phyloP scores from a whole-genome alignment of 2,113 vertebrate genomes.

The Egretta garzetta region DNA sequence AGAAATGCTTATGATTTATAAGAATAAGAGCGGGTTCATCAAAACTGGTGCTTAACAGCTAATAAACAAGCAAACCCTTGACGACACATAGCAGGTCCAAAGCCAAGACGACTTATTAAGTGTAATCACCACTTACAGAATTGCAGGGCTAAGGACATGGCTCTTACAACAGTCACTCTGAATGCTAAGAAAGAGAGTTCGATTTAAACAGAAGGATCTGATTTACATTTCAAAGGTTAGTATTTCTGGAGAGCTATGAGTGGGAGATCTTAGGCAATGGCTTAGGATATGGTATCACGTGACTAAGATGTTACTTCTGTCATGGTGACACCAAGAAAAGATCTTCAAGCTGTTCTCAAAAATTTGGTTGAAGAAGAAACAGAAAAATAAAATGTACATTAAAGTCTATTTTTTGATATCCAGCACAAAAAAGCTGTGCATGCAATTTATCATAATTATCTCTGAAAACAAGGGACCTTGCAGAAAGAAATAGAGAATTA shows the following conservation, averaged over 20 bases:
- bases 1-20: background rate
- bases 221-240: slow-evolving; percentile 10
- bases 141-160: background rate
- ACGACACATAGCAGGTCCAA: background rate
- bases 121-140: background rate
- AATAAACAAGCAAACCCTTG: background rate
- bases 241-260: background rate
- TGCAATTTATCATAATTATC: background rate
- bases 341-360: background rate
- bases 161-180: background rate
- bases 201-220: background rate
- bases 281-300: background rate
- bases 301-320: background rate
- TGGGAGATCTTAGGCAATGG: background rate
- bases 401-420: background rate
- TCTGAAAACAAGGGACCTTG: background rate
- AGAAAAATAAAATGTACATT: background rate
- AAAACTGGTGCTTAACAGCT: background rate
- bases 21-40: background rate
- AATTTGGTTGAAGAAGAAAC: background rate
- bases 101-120: background rate
- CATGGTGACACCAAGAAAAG: background rate
- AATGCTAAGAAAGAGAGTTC: background rate
- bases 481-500: background rate
- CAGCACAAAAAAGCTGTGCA: background rate